phyloP scores from a whole-genome alignment of 2,888 invertebrate species.

The Eupithecia exiguata region DNA sequence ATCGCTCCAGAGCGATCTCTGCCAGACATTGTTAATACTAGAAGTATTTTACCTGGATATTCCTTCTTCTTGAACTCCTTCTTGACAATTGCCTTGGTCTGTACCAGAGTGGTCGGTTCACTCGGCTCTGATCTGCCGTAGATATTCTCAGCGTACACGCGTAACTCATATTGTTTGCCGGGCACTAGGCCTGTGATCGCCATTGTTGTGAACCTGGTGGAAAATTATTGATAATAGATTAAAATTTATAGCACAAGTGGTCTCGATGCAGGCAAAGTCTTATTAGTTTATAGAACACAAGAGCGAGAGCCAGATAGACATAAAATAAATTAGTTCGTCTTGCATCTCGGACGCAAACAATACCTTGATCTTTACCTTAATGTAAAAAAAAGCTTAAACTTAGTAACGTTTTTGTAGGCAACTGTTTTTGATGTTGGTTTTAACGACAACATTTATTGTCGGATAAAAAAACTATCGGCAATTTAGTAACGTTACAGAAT shows the following conservation, averaged over 20 bases:
- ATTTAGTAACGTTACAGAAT: no score
- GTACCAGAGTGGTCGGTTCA: slow-evolving; percentile 92
- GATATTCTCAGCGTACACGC: slow-evolving; percentile 98
- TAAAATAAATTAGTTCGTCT: no score
- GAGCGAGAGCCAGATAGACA: no score
- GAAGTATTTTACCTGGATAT: slow-evolving; percentile 83
- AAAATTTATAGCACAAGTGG: neutral
- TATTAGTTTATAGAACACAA: no score
- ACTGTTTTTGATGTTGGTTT: neutral
- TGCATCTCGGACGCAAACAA: neutral
- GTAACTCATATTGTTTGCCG: slow-evolving; percentile 98
- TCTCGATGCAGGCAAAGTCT: no score
- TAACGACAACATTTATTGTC: neutral
- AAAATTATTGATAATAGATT: neutral
- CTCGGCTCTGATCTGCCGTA: slow-evolving; percentile 98
- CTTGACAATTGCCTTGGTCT: slow-evolving; percentile 92
- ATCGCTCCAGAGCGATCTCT: no score
- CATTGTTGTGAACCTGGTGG: slow-evolving; percentile 91
- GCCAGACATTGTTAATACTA: no score
- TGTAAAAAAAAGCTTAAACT: neutral
- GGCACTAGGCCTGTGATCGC: slow-evolving; percentile 95
- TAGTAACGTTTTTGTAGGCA: neutral
- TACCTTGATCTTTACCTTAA: neutral
- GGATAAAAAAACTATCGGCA: neutral
- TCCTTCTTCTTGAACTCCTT: slow-evolving; percentile 90